Base-by-base conservation (phyloP, 2,797 vertebrate genomes). In the Chelon labrosus region DNA sequence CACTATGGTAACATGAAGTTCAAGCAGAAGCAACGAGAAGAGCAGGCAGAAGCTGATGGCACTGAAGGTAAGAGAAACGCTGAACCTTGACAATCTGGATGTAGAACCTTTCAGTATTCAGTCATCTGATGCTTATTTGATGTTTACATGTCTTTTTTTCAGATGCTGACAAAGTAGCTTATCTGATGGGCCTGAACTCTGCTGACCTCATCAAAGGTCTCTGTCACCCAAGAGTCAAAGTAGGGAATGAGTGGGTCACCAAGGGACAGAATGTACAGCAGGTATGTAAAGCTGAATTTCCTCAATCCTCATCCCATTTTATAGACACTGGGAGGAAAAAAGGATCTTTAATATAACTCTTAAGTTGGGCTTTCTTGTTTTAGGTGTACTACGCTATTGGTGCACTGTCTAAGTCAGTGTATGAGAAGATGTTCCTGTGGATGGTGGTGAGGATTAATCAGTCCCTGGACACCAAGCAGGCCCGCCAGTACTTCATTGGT, bases 1-100 rank as follows among this genome's bases (percentile, higher is more conserved):
- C 97, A 98, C 75, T 91, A 94, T 0, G 97, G 97, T 9, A 98
- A 98, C 89, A 98, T 98, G 97, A 98, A 94, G 81, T 98, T 97
- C 83, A 98, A 98, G 72, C 93, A 91, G 85, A 98, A 96, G 61
- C 95, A 94, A 46, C 86, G 97, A 7, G 97, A 98, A 82, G 97
- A 98, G 83, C 97, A 98, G 85, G 97, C 97, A 0, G 97, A 99
- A 80, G 94, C 96, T 0, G 97, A 97, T 0, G 96, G 96, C 79
- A 97, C 96, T 0, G 97, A 98, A 90, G 96, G 96, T 95, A 27
- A 7, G 66, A 7, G 31, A 31, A 31, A 31, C 31, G 1, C 80
- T 98, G 83, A 98, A 93, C 25, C 12, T 27, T 6, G 22, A 50
- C 47, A 50, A 50, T 20, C 47, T 22, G 9, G 11, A 51, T n/a